Evolutionary conservation across 2,797 vertebrate species (phyloP), one percentile per base, ranked within the genome.

Genomic region (Phoeniculus purpureus): DNA sequence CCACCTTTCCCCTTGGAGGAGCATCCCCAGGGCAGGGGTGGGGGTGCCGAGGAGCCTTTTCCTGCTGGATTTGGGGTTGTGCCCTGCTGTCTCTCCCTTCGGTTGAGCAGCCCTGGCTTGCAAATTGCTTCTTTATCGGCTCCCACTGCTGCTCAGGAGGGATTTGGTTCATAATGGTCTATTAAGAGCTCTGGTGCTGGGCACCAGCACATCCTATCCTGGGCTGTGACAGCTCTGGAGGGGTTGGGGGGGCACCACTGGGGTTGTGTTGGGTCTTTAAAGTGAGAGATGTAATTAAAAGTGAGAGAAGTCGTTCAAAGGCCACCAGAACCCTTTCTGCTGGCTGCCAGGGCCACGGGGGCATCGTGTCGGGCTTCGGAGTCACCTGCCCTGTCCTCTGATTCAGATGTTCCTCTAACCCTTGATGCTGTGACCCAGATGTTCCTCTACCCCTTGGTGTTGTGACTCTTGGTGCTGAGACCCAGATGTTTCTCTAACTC

Each of bases 111-210:
- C 71, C 37, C 65, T 32, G 77, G 59, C 43, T 94, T 68, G 78
- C 27, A 81, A 86, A 94, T 89, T 56, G 84, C 87, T 88, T 87
- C 81, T 93, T 58, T 81, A 86, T 66, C 81, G 73, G 80, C 59
- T 56, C 66, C 47, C 4, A 3, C 68, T 12, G 89, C 78, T 40
- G 64, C 10, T 13, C 60, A 23, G 72, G 84, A 88, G 66, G 66
- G 88, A 85, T 81, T 94, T 81, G 43, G 65, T 93, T 78, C 61
- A 31, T 51, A 58, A 78, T 40, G 48, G 34, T 67, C 75, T 82
- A 45, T 94, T 65, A 92, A 90, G 17, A 47, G 3, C 61, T 12
- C 67, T 2, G 58, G 51, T 75, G 73, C 73, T 3, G 18, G 15
- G 19, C 22, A 8, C 27, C 0, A 7, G 76, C 0, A 27, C 45